phyloP scores from a whole-genome alignment of 2,888 invertebrate genomes.

The Adineta ricciae region DNA sequence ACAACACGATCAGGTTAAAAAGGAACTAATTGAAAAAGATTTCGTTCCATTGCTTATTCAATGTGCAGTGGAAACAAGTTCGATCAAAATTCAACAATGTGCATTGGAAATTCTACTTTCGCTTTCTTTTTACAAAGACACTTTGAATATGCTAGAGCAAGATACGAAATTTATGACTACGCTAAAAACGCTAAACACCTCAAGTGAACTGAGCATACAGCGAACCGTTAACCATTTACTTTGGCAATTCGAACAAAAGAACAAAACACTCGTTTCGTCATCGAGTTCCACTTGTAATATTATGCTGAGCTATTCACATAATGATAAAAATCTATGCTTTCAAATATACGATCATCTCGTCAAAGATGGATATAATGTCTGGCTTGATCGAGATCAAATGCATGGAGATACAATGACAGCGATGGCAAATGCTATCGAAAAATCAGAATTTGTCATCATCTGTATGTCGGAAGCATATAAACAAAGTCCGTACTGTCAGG shows the following conservation, averaged over 20 bases:
- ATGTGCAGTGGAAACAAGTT: not conserved
- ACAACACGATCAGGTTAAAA: not conserved
- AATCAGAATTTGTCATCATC: not conserved
- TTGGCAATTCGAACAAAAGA: no score
- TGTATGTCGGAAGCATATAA: not conserved
- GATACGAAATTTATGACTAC: not conserved
- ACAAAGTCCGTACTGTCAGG: not conserved
- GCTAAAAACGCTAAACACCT: no score
- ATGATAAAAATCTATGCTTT: not conserved
- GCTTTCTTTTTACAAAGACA: not conserved
- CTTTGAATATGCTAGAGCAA: not conserved
- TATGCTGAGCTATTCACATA: conserved; percentile 6
- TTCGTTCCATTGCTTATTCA: not conserved
- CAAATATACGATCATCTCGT: not conserved
- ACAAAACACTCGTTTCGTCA: no score
- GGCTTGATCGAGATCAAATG: not conserved
- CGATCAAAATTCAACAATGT: not conserved
- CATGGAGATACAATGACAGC: not conserved
- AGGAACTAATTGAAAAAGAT: no score
- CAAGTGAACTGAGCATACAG: no score
- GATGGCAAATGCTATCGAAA: not conserved
- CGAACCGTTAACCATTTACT: no score
- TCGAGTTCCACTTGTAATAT: not conserved
- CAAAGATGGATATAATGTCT: not conserved
- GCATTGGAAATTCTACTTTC: not conserved